These are phyloP conservation scores for Automeris io DNA, from an alignment of 2,888 invertebrate genomes.

Conservation along the genomic window DNA sequence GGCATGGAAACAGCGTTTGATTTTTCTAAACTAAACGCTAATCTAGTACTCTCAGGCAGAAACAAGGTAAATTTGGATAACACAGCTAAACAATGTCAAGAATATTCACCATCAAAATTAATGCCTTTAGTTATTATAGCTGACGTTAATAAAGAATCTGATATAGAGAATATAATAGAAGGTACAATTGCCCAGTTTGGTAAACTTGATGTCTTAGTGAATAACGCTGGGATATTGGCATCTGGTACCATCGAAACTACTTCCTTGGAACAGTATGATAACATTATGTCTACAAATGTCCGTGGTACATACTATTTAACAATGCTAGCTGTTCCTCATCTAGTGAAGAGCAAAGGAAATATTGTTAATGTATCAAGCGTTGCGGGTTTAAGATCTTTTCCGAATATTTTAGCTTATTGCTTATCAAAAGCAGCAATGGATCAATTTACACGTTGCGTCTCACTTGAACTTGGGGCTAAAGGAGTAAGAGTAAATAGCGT, in stretches of 20 bases:
- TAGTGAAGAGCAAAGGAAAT: conserved; percentile 84
- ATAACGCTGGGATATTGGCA: conserved; percentile 88
- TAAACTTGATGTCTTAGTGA: conserved; percentile 84
- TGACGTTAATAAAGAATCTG: conserved; percentile 80
- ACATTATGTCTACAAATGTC: conserved; percentile 88
- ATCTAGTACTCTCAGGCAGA: conserved; percentile 78
- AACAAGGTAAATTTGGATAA: conserved; percentile 80
- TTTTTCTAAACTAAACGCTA: conserved; percentile 78
- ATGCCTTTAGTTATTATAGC: conserved; percentile 73
- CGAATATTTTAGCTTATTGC: conserved; percentile 87
- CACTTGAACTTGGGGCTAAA: conserved; percentile 85
- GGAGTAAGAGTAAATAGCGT: conserved; percentile 90
- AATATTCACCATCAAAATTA: conserved; percentile 27
- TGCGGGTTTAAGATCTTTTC: conserved; percentile 87
- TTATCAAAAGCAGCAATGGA: conserved; percentile 94
- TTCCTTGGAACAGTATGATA: conserved; percentile 86
- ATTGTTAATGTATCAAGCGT: conserved; percentile 95
- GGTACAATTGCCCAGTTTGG: conserved; percentile 80
- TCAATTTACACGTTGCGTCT: conserved; percentile 91
- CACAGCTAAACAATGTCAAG: conserved; percentile 72
- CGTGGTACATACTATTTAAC: conserved; percentile 84
- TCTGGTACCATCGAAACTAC: conserved; percentile 86
- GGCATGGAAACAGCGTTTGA: conserved; percentile 80
- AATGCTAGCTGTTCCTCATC: conserved; percentile 86
- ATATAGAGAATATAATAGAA: conserved; percentile 78